Base-by-base conservation (phyloP, 2,797 vertebrate genomes). In the Gymnopithys bicolor region DNA sequence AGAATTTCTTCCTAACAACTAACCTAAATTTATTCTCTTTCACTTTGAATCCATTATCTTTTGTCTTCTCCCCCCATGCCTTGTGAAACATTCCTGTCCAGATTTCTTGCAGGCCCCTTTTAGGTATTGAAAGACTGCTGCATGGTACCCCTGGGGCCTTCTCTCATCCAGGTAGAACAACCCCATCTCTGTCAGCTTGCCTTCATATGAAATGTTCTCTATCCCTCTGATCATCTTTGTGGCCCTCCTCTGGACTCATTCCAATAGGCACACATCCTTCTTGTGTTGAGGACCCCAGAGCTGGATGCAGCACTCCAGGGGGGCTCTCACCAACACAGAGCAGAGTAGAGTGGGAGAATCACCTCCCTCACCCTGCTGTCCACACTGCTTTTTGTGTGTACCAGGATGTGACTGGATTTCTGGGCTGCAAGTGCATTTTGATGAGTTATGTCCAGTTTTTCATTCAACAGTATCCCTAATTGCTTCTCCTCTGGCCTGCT, bases 231-330 rank as follows among this genome's bases (percentile, higher is more conserved):
- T 27, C 30, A n/a, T n/a, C n/a, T 19, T 48, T 21, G 8, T 75
- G 10, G 3, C 25, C 8, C 18, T 74, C 5, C 14, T 41, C 46
- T 67, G 30, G 12, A 10, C 5, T 48, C 4, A 5, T 3, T 43
- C 15, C 62, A 2, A 0, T 4, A 68, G 10, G 0, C 10, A 6
- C 7, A 3, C 3, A 1, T 60, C 12, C 18, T 59, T 1, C 30
- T 17, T 66, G 9, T 59, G n/a, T 37, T 13, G 35, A 19, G 30
- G 10, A 9, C 5, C 27, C 25, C 32, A 37, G 51, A 7, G 27
- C 27, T 51, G 74, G 74, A 1, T 37, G 43, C 21, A 51, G 17
- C 8, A 8, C 3, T 71, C 51, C 27, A 43, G 46, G 3, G 48
- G 24, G 25, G 28, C 2, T 53, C 39, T 74, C 18, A 39, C 0